Evolutionary conservation across 1,140 invertebrate species (phyloP).

Genomic region (Drosophila ambigua): DNA sequence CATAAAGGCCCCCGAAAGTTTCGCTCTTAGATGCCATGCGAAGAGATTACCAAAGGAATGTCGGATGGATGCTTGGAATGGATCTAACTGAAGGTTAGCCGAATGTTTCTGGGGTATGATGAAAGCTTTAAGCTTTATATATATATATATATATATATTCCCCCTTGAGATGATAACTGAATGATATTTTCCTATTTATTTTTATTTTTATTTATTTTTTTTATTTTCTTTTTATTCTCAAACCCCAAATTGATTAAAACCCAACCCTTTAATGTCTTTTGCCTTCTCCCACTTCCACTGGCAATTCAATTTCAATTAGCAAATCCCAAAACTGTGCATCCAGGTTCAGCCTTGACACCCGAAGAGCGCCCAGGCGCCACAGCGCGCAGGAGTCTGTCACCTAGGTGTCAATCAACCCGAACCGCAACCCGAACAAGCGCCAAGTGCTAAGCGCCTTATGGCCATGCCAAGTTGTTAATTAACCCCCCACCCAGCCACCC

Average conservation of each 20-base stretch:
- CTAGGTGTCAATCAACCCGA: slow-evolving; percentile 35
- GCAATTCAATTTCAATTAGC: slow-evolving; percentile 39
- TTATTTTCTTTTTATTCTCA: neutral
- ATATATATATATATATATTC: too few relatives aligned
- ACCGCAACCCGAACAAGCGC: slow-evolving; percentile 15
- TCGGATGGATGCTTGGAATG: neutral
- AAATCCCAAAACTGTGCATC: slow-evolving; percentile 26
- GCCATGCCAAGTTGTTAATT: slow-evolving; percentile 22
- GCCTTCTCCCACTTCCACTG: slow-evolving; percentile 10
- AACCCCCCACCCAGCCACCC: slow-evolving; percentile 7
- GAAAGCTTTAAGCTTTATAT: too few relatives aligned
- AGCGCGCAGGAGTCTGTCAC: neutral
- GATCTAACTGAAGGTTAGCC: too few relatives aligned
- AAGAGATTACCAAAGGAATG: slow-evolving; percentile 3
- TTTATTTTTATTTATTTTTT: neutral
- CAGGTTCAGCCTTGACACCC: slow-evolving; percentile 12
- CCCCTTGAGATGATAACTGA: too few relatives aligned
- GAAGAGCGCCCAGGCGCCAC: neutral
- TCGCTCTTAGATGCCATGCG: slow-evolving; percentile 8
- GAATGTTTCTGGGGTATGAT: neutral
- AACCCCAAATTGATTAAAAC: neutral
- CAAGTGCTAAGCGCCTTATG: slow-evolving; percentile 32
- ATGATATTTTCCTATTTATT: too few relatives aligned
- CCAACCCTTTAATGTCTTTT: neutral
- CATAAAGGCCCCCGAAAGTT: slow-evolving; percentile 9